Percentiles rank a stretch among this genome's conserved stretches.
These are phyloP conservation scores for Palythoa grandiflora DNA, from an alignment of 92 coral and sea anemone genomes.

Conservation along the genomic window DNA sequence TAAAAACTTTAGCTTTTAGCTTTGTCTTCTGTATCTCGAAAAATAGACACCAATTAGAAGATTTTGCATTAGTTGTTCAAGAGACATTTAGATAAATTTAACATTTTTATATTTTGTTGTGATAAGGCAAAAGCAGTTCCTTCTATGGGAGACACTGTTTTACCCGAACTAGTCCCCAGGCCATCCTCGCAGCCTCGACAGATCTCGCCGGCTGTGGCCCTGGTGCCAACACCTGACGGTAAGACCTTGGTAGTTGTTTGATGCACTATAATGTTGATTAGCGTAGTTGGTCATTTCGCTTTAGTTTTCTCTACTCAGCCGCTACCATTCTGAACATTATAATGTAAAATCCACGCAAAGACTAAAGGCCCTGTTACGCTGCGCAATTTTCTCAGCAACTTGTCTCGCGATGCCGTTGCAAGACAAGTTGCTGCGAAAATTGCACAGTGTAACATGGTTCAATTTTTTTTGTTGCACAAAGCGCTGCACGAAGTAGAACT, in stretches of 20 bases:
- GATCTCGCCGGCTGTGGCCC: slow-evolving; percentile 52
- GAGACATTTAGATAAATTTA: neutral
- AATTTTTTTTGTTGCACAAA: no score
- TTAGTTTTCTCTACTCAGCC: neutral
- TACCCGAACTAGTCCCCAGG: slow-evolving; percentile 67
- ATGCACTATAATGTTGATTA: neutral
- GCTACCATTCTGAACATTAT: no score
- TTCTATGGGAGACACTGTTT: slow-evolving; percentile 62
- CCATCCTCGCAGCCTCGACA: slow-evolving; percentile 68
- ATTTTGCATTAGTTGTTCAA: neutral
- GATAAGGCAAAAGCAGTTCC: slow-evolving; percentile 21
- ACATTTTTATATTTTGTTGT: neutral
- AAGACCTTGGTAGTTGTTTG: neutral
- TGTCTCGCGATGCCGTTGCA: no score
- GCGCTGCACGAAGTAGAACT: no score
- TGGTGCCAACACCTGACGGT: slow-evolving; percentile 81
- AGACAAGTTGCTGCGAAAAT: no score
- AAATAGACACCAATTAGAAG: neutral
- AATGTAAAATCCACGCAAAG: no score
- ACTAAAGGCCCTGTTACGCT: no score
- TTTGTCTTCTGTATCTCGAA: no score
- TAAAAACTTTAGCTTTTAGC: no score
- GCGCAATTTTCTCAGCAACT: no score
- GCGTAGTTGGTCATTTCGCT: neutral
- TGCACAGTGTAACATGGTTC: no score